phyloP scores from a whole-genome alignment of 2,888 invertebrate genomes.

The Euplexia lucipara region DNA sequence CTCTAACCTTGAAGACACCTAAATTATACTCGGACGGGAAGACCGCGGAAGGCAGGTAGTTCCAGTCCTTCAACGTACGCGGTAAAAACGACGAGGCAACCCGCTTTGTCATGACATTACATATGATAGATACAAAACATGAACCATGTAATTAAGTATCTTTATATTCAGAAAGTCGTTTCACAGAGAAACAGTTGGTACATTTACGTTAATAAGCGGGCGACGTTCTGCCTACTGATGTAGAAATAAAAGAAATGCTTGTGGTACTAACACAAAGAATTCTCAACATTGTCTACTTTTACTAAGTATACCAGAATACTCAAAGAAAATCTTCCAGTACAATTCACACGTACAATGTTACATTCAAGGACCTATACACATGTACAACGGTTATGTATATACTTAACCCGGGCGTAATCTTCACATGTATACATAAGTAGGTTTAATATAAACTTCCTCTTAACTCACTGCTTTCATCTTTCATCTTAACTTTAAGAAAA shows the following conservation, averaged over 20 bases:
- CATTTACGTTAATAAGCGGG: conserved; percentile 23
- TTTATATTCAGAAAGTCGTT: conserved; percentile 3
- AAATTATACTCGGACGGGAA: too few relatives aligned
- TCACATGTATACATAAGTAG: conserved; percentile 35
- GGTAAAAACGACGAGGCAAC: too few relatives aligned
- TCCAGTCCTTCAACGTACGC: too few relatives aligned
- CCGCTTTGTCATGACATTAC: too few relatives aligned
- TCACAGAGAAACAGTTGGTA: neutral
- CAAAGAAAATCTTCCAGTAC: conserved; percentile 32
- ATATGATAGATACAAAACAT: neutral
- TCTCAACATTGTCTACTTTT: conserved; percentile 31
- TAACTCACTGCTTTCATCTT: conserved; percentile 62
- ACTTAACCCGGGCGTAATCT: conserved; percentile 29
- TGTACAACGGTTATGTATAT: conserved; percentile 30
- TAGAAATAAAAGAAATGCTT: conserved; percentile 36
- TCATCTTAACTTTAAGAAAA: conserved; percentile 62
- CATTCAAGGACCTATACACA: conserved; percentile 23
- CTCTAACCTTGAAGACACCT: too few relatives aligned
- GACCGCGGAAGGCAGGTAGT: too few relatives aligned
- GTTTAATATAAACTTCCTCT: conserved; percentile 60
- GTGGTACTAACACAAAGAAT: conserved; percentile 12
- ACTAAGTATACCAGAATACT: conserved; percentile 33
- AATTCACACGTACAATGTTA: conserved; percentile 36
- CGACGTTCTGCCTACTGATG: conserved; percentile 19
- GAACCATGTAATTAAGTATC: neutral